Evolutionary conservation across 2,888 invertebrate species (phyloP), one percentile per base, ranked within the genome.

Genomic region (Eustalomyia histrio): DNA sequence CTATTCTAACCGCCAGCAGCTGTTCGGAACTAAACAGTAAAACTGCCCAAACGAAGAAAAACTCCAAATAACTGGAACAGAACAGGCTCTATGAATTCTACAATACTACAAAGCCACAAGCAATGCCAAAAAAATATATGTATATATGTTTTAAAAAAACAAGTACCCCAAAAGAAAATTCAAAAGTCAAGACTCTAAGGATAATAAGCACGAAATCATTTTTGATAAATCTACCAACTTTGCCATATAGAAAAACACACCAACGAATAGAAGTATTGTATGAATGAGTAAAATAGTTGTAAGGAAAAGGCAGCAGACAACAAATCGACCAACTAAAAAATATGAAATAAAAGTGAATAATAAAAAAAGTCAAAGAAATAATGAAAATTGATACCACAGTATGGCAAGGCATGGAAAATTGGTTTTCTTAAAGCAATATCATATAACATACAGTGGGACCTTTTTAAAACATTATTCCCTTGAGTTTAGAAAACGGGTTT

Each of bases 331-430:
- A 29, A 24, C 68, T 35, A 64, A 63, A 57, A 73, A 57, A 57
- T 29, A 29, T 7, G 16, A 16, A 69, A 58, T 69, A 71, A 64
- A 73, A 74, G 69, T 61, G 21, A 76, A 72, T 29, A 63, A 16
- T 10, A 24, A 7, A 64, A 76, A 61, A 60, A 73, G 47, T 64
- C 50, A 71, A 63, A 61, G 73, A 74, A 35, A 84, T 80, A 83
- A 85, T 83, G 82, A 83, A 85, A 84, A 84, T 81, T 83, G 82
- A 84, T 83, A 80, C 76, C 57, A 79, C 73, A 82, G 72, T 83
- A 61, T 74, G 65, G 79, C 65, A 76, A 78, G 50, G 84, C 83
- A 81, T 83, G 78, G 83, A 83, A 85, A 85, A 85, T 83, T 82
- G 82, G 57, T 82, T 83, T 83, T 82, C 39, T 47, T 17, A 14